Evolutionary conservation across 2,797 vertebrate genomes (phyloP).

Genomic region (Selene dorsalis): DNA sequence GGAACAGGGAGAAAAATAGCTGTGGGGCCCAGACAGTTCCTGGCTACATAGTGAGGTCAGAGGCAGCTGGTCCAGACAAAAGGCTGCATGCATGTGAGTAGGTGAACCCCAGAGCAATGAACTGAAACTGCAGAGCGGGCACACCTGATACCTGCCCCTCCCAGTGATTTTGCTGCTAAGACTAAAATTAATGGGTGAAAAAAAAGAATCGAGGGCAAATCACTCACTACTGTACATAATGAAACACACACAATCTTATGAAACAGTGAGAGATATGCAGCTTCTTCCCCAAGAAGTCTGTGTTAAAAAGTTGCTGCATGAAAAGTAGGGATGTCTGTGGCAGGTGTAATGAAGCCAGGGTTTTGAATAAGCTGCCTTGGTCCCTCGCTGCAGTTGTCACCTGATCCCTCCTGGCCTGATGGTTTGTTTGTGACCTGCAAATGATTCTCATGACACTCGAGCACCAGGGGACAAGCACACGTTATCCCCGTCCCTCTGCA

Average conservation of each 20-base stretch:
- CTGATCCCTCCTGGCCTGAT: conserved; percentile 48
- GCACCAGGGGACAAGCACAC: conserved; percentile 31
- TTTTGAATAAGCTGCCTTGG: conserved; percentile 42
- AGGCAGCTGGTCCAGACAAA: conserved; percentile 70
- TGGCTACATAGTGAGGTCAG: conserved; percentile 38
- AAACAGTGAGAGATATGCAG: not conserved
- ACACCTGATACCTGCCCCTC: conserved; percentile 67
- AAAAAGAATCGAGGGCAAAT: conserved; percentile 11
- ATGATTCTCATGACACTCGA: conserved; percentile 49
- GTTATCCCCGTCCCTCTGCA: conserved; percentile 35
- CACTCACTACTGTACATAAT: not conserved
- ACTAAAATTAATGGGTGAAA: conserved; percentile 38
- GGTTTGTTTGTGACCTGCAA: conserved; percentile 47
- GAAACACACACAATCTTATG: not conserved
- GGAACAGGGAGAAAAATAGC: conserved; percentile 28
- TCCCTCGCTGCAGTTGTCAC: conserved; percentile 48
- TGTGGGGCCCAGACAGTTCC: conserved; percentile 48
- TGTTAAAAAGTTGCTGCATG: not conserved
- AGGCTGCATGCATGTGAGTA: conserved; percentile 45
- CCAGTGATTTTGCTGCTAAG: conserved; percentile 20
- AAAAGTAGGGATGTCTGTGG: not conserved
- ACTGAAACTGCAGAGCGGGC: conserved; percentile 54
- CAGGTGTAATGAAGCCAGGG: conserved; percentile 22
- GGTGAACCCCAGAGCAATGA: conserved; percentile 54
- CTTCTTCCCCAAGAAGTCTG: not conserved